These are phyloP conservation scores for Argynnis bischoffii DNA, from an alignment of 2,888 invertebrate genomes.

Conservation along the genomic window DNA sequence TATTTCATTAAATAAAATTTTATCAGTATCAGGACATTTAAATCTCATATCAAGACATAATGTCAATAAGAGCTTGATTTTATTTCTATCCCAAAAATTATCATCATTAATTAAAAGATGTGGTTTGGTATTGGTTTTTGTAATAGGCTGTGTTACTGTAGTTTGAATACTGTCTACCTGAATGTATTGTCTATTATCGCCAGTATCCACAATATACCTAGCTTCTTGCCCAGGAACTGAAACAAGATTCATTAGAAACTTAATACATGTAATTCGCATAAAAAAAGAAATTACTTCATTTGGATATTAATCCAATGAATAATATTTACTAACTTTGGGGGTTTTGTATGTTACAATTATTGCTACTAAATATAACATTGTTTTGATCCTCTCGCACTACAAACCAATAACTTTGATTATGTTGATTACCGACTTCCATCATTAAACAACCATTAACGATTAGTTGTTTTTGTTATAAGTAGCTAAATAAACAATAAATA, in stretches of 20 bases:
- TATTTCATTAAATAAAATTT: conserved; percentile 61
- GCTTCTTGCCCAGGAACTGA: conserved; percentile 63
- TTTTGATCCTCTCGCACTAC: conserved; percentile 73
- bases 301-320: not conserved
- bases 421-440: conserved; percentile 65
- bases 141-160: conserved; percentile 40
- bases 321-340: conserved; percentile 58
- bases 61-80: conserved; percentile 63
- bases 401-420: conserved; percentile 75
- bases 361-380: conserved; percentile 71
- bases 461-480: too few relatives aligned
- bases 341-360: conserved; percentile 69
- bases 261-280: too few relatives aligned
- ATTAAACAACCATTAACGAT: not conserved
- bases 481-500: too few relatives aligned
- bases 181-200: conserved; percentile 61
- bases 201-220: conserved; percentile 60
- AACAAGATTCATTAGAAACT: conserved; percentile 2
- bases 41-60: conserved; percentile 62
- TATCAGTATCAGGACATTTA: conserved; percentile 55
- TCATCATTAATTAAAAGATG: conserved; percentile 51
- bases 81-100: conserved; percentile 68
- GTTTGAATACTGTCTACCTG: conserved; percentile 56
- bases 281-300: too few relatives aligned
- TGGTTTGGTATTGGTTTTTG: conserved; percentile 48